Evolutionary conservation across 2,797 vertebrate species (phyloP).

Genomic region (Orientallactaga sibirica): DNA sequence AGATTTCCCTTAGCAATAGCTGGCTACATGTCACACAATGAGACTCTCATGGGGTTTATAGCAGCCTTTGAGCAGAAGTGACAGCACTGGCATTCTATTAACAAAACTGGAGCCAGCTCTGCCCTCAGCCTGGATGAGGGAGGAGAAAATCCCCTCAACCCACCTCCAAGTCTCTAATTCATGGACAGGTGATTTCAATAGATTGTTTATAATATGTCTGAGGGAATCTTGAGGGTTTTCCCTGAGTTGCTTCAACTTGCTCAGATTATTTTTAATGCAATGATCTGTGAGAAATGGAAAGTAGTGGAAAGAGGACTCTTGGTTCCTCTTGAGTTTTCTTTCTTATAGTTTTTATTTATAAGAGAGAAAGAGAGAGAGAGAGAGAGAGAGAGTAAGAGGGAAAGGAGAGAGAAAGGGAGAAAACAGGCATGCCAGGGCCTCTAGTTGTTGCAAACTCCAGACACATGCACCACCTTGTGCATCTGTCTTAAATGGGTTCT

Average conservation of each 20-base stretch:
- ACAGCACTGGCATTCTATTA: neutral
- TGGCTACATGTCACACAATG: slow-evolving; percentile 71
- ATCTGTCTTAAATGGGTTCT: no score
- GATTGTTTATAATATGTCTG: neutral
- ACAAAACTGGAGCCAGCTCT: slow-evolving; percentile 32
- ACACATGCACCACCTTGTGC: no score
- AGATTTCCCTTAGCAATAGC: slow-evolving; percentile 64
- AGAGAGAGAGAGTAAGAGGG: no score
- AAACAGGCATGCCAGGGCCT: no score
- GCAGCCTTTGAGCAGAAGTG: slow-evolving; percentile 33
- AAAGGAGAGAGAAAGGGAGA: no score
- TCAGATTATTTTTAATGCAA: slow-evolving; percentile 43
- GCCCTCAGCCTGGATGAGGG: neutral
- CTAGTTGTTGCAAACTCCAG: no score
- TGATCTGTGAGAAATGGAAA: slow-evolving; percentile 34
- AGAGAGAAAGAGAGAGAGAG: no score
- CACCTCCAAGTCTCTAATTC: neutral
- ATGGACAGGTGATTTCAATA: neutral
- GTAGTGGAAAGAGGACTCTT: neutral
- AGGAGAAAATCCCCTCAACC: neutral
- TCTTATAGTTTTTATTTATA: neutral
- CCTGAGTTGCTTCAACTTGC: slow-evolving; percentile 29
- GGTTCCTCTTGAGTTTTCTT: neutral
- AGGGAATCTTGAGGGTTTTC: neutral
- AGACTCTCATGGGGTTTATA: slow-evolving; percentile 59